Evolutionary conservation across 2,113 vertebrate genomes (phyloP).

Genomic region (Proteles cristata): DNA sequence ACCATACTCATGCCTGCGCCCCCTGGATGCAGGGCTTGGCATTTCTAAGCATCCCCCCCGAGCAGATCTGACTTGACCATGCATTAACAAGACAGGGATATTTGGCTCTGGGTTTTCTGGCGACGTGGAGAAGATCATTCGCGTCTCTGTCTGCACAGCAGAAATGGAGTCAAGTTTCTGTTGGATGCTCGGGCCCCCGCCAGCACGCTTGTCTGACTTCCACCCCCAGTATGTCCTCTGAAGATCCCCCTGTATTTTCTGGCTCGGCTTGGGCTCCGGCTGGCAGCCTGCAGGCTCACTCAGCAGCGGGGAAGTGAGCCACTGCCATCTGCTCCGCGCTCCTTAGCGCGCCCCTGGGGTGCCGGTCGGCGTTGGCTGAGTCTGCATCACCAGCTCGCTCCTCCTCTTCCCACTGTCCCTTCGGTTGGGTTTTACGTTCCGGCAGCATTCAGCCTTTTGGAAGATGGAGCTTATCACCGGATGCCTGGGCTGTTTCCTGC

Average conservation of each 20-base stretch:
- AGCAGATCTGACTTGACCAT: background rate
- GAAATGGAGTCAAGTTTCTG: background rate
- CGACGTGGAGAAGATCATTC: background rate
- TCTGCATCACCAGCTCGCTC: background rate
- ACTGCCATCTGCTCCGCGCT: background rate
- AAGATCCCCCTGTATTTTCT: background rate
- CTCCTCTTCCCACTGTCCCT: background rate
- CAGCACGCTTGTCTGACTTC: background rate
- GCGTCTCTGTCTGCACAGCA: background rate
- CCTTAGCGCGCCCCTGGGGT: accelerated
- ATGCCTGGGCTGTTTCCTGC: background rate
- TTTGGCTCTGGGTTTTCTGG: background rate
- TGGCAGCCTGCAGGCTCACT: background rate
- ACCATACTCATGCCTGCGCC: accelerated
- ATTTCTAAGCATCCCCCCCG: background rate
- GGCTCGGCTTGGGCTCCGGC: background rate
- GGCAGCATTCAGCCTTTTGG: background rate
- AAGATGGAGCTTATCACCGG: background rate
- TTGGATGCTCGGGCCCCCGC: background rate
- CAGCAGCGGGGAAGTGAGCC: background rate
- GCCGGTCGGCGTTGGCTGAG: accelerated
- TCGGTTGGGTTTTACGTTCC: conserved; percentile 48
- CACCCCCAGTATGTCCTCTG: background rate
- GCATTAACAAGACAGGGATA: background rate
- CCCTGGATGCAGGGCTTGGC: background rate